Conservation (phyloP, 2,797 vertebrate species). For the Clarias platycephalus region DNA sequence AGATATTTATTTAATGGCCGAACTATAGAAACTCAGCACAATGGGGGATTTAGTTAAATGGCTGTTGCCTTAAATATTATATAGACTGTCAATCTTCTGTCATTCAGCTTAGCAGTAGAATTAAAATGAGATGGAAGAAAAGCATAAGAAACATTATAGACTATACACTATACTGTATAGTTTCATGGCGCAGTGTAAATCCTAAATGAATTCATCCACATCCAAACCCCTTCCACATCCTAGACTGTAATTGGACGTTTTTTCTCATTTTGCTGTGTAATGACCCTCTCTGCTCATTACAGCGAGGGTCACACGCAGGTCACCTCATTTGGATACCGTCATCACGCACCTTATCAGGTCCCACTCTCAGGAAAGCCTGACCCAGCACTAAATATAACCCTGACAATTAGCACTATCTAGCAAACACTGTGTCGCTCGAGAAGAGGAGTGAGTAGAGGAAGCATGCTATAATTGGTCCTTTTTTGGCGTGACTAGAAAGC, state of each 20-base stretch:
- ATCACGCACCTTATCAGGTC: constrained; percentile 60
- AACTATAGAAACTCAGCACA: constrained; percentile 9
- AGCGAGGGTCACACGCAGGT: constrained; percentile 50
- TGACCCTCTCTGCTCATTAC: constrained; percentile 51
- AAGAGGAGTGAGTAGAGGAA: constrained; percentile 57
- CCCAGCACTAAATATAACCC: constrained; percentile 67
- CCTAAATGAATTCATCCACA: constrained; percentile 1
- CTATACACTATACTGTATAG: neutral
- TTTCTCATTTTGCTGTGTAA: constrained; percentile 22
- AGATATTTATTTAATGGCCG: constrained; percentile 18
- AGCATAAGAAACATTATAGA: neutral
- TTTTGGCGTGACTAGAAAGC: constrained; percentile 70
- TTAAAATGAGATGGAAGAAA: neutral
- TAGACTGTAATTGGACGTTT: constrained; percentile 42
- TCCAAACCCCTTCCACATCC: neutral
- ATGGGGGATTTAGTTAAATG: constrained; percentile 20
- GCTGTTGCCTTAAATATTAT: neutral
- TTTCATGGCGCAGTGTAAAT: constrained; percentile 3
- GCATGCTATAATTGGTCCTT: constrained; percentile 78
- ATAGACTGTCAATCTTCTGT: constrained; percentile 15
- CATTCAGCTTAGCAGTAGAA: neutral
- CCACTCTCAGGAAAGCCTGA: constrained; percentile 60
- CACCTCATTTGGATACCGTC: constrained; percentile 58
- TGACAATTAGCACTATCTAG: constrained; percentile 64
- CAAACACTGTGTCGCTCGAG: constrained; percentile 40